Base-by-base conservation (phyloP, 2,888 invertebrate genomes). In the Standfussiana lucernea region DNA sequence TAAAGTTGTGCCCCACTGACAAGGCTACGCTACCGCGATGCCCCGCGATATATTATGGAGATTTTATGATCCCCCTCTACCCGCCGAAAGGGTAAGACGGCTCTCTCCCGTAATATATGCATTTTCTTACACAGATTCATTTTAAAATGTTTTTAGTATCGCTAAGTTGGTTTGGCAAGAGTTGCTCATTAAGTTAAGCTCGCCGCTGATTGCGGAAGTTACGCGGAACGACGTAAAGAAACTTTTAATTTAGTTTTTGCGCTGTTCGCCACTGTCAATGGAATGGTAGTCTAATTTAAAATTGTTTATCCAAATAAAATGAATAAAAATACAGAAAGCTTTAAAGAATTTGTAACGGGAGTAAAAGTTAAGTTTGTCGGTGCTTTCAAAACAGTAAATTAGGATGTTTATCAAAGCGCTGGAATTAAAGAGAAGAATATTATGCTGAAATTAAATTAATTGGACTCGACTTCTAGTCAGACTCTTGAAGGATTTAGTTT, bases 221-320 rank as follows among this genome's bases (percentile, higher is more conserved):
- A 77, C 78, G 67, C 78, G 68, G 70, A 72, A 78, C 79, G 69
- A 68, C 67, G 79, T 76, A 82, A 83, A 79, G 24, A 81, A 84
- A 82, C 77, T 84, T 88, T 81, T 82, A 85, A 87, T 88, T 85
- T 81, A 85, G 82, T 85, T 88, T 82, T 82, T 80, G 80, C 70
- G 45, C 69, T 59, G 74, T 74, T 66, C 70, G 70, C 77, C 62
- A 66, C 79, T 75, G 78, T 85, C 80, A 61, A 68, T 82, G 77
- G 47, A 75, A 81, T 72, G 59, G 64, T 69, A 72, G 82, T 67
- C 77, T 85, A 82, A 87, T 86, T 87, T 87, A 76, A 85, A 86
- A 85, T 87, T 80, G 77, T 79, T 82, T 80, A 72, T 75, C 65
- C 64, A 82, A 84, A 84, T 76, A 77, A 75, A 79, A 76, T 66